A percentile compares a stretch with the other conserved stretches of the same genome.
phyloP scores from a whole-genome alignment of 1,140 invertebrate genomes.

The Maconellicoccus hirsutus region DNA sequence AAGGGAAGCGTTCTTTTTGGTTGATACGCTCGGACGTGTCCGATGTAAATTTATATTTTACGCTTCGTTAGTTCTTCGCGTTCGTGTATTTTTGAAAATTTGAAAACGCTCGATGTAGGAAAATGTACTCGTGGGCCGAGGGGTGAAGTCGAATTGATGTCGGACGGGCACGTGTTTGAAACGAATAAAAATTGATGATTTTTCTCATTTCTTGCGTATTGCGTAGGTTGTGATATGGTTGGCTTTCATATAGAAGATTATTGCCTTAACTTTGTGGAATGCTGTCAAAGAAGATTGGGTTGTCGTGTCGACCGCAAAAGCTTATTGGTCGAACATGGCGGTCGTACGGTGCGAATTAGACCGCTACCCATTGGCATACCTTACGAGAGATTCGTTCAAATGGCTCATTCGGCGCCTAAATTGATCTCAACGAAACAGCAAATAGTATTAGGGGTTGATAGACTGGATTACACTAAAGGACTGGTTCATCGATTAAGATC shows the following conservation, averaged over 20 bases:
- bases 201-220: constrained; percentile 29
- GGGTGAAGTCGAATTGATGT: no score
- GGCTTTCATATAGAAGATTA: constrained; percentile 87
- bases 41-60: neutral
- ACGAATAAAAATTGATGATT: no score
- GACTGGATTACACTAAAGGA: constrained; percentile 82
- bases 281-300: constrained; percentile 72
- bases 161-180: no score
- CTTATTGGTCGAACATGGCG: constrained; percentile 68
- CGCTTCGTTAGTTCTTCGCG: neutral
- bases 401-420: constrained; percentile 64
- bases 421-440: constrained; percentile 46
- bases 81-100: neutral
- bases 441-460: constrained; percentile 78
- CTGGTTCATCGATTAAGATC: constrained; percentile 49
- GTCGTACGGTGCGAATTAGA: constrained; percentile 65
- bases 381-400: constrained; percentile 69
- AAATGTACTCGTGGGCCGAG: no score
- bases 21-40: neutral
- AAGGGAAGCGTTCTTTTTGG: no score
- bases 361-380: constrained; percentile 78
- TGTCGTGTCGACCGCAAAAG: constrained; percentile 78
- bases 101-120: no score
- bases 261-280: constrained; percentile 82
- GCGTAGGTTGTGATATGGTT: constrained; percentile 72